phyloP scores from a whole-genome alignment of 2,888 invertebrate species.

The Heliconius charithonia region DNA sequence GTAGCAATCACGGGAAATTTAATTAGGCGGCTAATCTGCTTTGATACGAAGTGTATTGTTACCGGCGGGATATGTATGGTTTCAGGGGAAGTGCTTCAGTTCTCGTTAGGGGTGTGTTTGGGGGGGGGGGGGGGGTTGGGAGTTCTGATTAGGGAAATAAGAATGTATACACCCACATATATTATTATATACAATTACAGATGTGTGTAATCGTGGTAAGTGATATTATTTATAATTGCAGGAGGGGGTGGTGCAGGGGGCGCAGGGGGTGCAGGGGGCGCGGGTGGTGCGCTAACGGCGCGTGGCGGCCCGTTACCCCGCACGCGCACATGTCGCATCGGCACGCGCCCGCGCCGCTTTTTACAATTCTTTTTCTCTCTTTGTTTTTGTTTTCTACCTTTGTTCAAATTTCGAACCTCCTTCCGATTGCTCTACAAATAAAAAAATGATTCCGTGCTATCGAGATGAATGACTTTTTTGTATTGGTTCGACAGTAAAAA shows the following conservation, averaged over 20 bases:
- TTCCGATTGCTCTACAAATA: slow-evolving; percentile 49
- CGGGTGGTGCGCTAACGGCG: slow-evolving; percentile 62
- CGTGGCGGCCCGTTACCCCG: slow-evolving; percentile 68
- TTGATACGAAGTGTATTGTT: slow-evolving; percentile 75
- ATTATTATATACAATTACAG: neutral
- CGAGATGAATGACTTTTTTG: slow-evolving; percentile 35
- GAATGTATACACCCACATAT: neutral
- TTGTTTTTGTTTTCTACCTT: slow-evolving; percentile 76
- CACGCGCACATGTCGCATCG: slow-evolving; percentile 81
- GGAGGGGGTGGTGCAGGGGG: neutral
- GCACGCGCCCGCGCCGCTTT: slow-evolving; percentile 80
- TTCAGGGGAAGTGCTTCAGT: slow-evolving; percentile 79
- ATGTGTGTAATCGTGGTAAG: slow-evolving; percentile 38
- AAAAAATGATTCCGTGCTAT: slow-evolving; percentile 43
- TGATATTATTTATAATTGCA: slow-evolving; percentile 36
- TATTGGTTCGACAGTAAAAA: slow-evolving; percentile 22
- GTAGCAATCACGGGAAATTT: slow-evolving; percentile 80
- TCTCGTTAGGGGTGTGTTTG: slow-evolving; percentile 47
- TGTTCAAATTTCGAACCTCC: slow-evolving; percentile 64
- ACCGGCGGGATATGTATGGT: slow-evolving; percentile 68
- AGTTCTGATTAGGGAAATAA: slow-evolving; percentile 34
- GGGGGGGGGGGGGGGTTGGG: slow-evolving; percentile 23
- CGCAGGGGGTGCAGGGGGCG: slow-evolving; percentile 31
- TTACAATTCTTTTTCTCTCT: slow-evolving; percentile 72
- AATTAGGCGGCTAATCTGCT: slow-evolving; percentile 79